These are phyloP conservation scores for Artibeus lituratus DNA, from an alignment of 2,797 vertebrate species.

Conservation along the genomic window DNA sequence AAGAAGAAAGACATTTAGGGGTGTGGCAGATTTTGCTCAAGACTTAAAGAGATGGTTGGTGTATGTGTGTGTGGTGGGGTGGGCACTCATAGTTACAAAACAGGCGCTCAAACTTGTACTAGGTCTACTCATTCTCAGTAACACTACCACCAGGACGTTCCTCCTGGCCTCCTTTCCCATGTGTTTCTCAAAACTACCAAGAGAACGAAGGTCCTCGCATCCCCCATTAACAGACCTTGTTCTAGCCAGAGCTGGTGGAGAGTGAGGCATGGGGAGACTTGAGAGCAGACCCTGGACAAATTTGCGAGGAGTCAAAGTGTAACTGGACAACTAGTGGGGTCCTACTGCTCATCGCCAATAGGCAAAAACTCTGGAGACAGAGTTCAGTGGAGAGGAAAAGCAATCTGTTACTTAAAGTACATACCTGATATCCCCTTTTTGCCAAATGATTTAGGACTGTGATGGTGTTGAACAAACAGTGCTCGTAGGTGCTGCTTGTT, in stretches of 20 bases:
- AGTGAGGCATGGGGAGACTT: rapidly evolving
- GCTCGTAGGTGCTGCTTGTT: neutral
- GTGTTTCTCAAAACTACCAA: neutral
- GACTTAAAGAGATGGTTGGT: neutral
- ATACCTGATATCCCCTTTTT: neutral
- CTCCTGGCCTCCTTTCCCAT: neutral
- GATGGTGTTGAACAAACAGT: neutral
- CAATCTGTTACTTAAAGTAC: neutral
- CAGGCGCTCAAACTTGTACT: neutral
- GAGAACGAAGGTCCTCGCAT: neutral
- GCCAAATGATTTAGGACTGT: neutral
- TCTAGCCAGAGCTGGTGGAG: neutral
- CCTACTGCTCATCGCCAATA: neutral
- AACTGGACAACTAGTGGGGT: neutral
- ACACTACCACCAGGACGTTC: neutral
- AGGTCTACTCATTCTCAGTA: neutral
- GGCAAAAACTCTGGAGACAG: neutral
- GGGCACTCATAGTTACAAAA: neutral
- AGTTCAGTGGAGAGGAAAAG: neutral
- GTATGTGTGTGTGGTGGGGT: neutral
- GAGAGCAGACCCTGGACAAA: neutral
- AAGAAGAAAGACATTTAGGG: neutral
- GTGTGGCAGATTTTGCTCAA: neutral
- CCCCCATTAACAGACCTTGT: neutral
- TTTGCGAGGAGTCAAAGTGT: neutral